Evolutionary conservation across 2,888 invertebrate genomes (phyloP).

Genomic region (Ligdia adustata): DNA sequence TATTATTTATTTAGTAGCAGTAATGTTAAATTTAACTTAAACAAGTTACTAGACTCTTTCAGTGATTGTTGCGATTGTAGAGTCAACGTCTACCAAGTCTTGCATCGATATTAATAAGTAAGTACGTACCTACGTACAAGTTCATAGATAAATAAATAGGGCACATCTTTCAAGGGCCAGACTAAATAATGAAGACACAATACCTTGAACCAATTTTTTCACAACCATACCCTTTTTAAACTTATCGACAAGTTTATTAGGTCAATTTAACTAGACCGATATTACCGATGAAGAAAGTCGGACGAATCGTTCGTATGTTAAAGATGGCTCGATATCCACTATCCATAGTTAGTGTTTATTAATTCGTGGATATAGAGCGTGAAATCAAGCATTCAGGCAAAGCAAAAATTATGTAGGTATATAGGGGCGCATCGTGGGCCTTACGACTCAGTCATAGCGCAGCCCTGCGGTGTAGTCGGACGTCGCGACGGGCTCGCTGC

Average conservation of each 20-base stretch:
- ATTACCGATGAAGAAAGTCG: conserved; percentile 55
- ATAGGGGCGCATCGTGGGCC: conserved; percentile 69
- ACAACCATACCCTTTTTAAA: conserved; percentile 47
- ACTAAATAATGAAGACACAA: conserved; percentile 29
- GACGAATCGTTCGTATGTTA: conserved; percentile 35
- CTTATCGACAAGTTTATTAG: conserved; percentile 54
- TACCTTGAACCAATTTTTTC: conserved; percentile 62
- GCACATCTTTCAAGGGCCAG: conserved; percentile 16
- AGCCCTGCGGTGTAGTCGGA: conserved; percentile 32
- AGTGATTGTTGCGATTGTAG: no score
- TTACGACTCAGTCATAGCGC: conserved; percentile 60
- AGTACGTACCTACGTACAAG: no score
- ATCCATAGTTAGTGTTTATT: conserved; percentile 61
- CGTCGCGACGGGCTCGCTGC: conserved; percentile 40
- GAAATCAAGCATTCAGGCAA: conserved; percentile 75
- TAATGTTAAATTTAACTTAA: no score
- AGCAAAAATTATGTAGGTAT: conserved; percentile 73
- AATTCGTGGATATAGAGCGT: conserved; percentile 79
- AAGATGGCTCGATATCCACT: conserved; percentile 54
- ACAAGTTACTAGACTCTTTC: no score
- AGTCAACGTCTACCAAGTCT: no score
- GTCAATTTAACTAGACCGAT: conserved; percentile 46
- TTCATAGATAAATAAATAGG: conserved; percentile 10
- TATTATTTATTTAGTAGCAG: no score
- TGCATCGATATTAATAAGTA: no score